These are phyloP conservation scores for Beaufortia kweichowensis DNA, from an alignment of 2,113 vertebrate species.

Conservation along the genomic window DNA sequence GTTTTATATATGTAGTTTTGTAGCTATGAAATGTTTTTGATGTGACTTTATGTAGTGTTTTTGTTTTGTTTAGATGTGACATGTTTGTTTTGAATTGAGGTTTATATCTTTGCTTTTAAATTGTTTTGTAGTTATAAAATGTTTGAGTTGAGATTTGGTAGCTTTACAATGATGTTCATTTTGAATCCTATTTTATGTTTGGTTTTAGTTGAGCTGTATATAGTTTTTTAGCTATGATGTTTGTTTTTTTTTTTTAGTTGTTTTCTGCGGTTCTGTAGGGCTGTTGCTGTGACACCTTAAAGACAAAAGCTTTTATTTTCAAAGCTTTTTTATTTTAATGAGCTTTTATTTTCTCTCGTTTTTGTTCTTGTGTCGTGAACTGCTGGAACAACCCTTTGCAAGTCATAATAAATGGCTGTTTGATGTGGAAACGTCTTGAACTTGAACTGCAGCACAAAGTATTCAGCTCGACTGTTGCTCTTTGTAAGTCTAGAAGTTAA, in stretches of 20 bases:
- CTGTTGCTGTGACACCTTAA: background rate
- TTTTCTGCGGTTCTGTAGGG: background rate
- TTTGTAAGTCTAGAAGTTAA: conserved; percentile 10
- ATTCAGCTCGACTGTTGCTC: conserved; percentile 51
- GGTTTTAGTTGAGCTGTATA: background rate
- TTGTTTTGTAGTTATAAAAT: background rate
- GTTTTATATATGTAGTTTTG: too few relatives aligned
- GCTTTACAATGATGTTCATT: too few relatives aligned
- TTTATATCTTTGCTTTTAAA: too few relatives aligned
- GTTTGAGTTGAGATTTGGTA: too few relatives aligned
- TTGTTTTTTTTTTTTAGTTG: too few relatives aligned
- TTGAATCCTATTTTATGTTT: background rate
- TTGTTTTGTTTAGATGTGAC: too few relatives aligned
- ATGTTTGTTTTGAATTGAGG: too few relatives aligned
- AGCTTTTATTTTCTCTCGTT: conserved; percentile 11
- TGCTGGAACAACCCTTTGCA: background rate
- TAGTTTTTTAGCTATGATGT: background rate
- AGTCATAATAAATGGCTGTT: conserved; percentile 6
- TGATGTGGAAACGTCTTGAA: conserved; percentile 2
- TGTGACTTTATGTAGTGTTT: too few relatives aligned
- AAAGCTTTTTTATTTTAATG: conserved; percentile 24
- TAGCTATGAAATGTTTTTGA: too few relatives aligned
- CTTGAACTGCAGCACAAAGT: background rate
- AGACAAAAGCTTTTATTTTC: conserved; percentile 1
- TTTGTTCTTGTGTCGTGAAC: conserved; percentile 8